Percentiles rank a stretch among this genome's conserved stretches.
Evolutionary conservation across 2,888 invertebrate genomes (phyloP).

Genomic region (Cistogaster globosa): DNA sequence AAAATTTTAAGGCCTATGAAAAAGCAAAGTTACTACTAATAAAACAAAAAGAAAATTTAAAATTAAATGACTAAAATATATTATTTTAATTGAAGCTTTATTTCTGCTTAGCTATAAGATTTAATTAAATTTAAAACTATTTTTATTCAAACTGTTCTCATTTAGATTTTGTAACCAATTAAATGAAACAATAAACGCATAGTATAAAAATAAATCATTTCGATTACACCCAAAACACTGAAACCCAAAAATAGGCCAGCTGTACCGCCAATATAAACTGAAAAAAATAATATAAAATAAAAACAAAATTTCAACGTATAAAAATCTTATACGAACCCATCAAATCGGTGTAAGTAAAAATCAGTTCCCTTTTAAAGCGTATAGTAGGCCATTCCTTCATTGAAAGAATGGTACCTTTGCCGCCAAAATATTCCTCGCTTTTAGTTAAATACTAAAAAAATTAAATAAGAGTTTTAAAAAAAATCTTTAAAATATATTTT

Average conservation of each 20-base stretch:
- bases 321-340: conserved; percentile 75
- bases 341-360: conserved; percentile 82
- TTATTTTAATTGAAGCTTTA: neutral
- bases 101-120: neutral
- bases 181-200: conserved; percentile 86
- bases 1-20: conserved; percentile 38
- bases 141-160: neutral
- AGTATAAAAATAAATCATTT: conserved; percentile 89
- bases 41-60: conserved; percentile 18
- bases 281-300: conserved; percentile 70
- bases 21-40: conserved; percentile 66
- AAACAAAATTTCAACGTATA: neutral
- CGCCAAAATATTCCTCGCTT: conserved; percentile 68
- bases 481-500: neutral
- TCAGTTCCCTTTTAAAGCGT: conserved; percentile 79
- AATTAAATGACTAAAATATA: conserved; percentile 5
- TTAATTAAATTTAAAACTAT: neutral
- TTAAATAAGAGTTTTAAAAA: no score
- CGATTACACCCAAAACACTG: conserved; percentile 90
- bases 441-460: conserved; percentile 52
- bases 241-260: conserved; percentile 91
- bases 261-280: conserved; percentile 91
- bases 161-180: conserved; percentile 74
- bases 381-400: conserved; percentile 72
- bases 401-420: conserved; percentile 63